Evolutionary conservation across 2,888 invertebrate species (phyloP).

Genomic region (Apodemia zela): DNA sequence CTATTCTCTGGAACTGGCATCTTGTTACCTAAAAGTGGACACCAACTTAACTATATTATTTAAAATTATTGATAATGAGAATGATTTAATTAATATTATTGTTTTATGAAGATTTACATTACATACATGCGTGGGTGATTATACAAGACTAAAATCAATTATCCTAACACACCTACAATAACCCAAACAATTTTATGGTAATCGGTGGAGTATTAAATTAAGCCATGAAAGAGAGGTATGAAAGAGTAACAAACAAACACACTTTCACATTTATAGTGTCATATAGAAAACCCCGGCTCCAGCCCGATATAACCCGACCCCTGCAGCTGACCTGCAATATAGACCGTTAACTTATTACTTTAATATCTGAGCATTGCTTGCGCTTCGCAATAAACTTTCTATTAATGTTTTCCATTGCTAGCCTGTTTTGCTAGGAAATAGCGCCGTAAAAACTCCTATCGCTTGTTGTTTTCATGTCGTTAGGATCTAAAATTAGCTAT

Average conservation of each 20-base stretch:
- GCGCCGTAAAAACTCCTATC: slow-evolving; percentile 17
- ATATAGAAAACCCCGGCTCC: background rate
- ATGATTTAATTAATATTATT: no score
- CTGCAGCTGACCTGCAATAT: slow-evolving; percentile 35
- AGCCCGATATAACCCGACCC: slow-evolving; percentile 23
- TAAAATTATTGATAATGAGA: no score
- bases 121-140: no score
- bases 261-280: background rate
- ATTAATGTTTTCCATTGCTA: slow-evolving; percentile 32
- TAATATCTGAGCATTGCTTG: slow-evolving; percentile 35
- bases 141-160: no score
- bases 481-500: background rate
- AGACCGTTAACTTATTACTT: slow-evolving; percentile 33
- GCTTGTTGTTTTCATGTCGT: slow-evolving; percentile 16
- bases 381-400: slow-evolving; percentile 31
- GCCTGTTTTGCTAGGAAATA: slow-evolving; percentile 25
- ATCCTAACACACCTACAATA: no score
- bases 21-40: no score
- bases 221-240: background rate
- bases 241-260: background rate
- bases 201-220: background rate
- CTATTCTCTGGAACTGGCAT: no score
- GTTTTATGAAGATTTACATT: no score
- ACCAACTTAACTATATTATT: no score
- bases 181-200: no score